Evolutionary conservation across 1,140 invertebrate genomes (phyloP).

Genomic region (Drosophila ambigua): DNA sequence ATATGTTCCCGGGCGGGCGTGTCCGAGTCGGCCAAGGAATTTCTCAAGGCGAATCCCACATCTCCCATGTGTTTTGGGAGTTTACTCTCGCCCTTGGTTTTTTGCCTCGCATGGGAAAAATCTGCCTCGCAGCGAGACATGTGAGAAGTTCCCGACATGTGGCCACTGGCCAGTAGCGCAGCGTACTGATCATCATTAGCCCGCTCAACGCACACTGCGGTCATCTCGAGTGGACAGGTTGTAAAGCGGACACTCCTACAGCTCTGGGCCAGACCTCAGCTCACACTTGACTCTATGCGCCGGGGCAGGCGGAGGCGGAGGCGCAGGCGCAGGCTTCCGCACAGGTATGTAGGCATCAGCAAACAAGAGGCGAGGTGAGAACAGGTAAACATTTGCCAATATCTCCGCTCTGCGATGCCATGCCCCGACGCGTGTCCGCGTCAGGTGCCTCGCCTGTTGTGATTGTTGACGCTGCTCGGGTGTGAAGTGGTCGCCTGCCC

Average conservation of each 20-base stretch:
- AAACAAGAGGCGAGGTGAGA: constrained; percentile 30
- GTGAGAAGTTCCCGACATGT: constrained; percentile 51
- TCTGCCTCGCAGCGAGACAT: constrained; percentile 16
- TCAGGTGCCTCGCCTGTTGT: too few relatives aligned
- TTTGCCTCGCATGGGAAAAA: constrained; percentile 38
- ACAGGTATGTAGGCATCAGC: constrained; percentile 36
- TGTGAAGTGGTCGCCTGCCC: too few relatives aligned
- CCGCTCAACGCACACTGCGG: constrained; percentile 48
- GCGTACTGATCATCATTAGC: constrained; percentile 30
- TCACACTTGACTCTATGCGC: constrained; percentile 77
- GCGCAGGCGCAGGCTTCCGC: not conserved
- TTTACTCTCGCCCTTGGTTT: constrained; percentile 60
- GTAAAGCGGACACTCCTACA: constrained; percentile 51
- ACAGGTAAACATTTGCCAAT: constrained; percentile 79
- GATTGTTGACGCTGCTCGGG: too few relatives aligned
- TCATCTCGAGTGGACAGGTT: constrained; percentile 75
- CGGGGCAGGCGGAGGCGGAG: constrained; percentile 59
- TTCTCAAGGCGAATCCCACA: constrained; percentile 44
- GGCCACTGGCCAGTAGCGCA: constrained; percentile 42
- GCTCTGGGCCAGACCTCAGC: not conserved
- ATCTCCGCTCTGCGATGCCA: too few relatives aligned
- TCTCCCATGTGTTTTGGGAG: constrained; percentile 50
- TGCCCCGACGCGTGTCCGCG: constrained; percentile 56
- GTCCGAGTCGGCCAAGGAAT: constrained; percentile 40
- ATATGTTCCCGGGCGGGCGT: constrained; percentile 58